These are phyloP conservation scores for Petroica traversi DNA, from an alignment of 2,113 vertebrate genomes.

Conservation along the genomic window DNA sequence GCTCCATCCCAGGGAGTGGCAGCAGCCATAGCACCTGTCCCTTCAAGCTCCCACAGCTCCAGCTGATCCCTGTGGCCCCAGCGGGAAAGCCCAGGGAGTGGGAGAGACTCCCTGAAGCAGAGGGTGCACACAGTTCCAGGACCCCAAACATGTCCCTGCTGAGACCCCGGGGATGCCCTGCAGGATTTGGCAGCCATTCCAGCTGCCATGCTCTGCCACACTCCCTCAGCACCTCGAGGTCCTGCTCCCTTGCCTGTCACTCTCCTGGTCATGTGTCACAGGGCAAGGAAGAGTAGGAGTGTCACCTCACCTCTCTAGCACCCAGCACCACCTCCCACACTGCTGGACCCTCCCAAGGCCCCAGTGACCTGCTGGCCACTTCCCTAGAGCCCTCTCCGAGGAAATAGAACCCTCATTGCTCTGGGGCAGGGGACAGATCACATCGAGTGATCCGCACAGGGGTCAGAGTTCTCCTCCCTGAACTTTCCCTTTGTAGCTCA, in stretches of 20 bases:
- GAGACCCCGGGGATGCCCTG: background rate
- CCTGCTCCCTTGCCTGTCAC: background rate
- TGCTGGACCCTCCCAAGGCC: rapidly evolving
- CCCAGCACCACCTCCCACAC: background rate
- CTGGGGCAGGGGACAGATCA: background rate
- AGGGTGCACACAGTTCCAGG: background rate
- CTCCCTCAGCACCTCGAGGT: background rate
- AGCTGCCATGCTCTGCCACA: rapidly evolving
- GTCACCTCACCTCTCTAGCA: background rate
- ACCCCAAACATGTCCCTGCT: background rate
- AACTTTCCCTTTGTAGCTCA: background rate
- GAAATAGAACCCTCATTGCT: rapidly evolving
- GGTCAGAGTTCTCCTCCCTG: background rate
- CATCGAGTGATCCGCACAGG: rapidly evolving
- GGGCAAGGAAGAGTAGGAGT: background rate
- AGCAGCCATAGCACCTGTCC: rapidly evolving
- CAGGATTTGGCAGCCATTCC: background rate
- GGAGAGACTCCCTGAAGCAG: background rate
- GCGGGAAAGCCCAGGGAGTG: background rate
- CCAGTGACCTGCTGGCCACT: background rate
- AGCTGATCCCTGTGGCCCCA: no score
- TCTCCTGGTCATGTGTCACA: background rate
- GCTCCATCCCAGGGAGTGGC: background rate
- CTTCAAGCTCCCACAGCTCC: background rate
- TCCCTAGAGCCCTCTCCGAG: background rate